These are phyloP conservation scores for Rhagonycha lutea DNA, from an alignment of 2,888 invertebrate genomes.

Conservation along the genomic window DNA sequence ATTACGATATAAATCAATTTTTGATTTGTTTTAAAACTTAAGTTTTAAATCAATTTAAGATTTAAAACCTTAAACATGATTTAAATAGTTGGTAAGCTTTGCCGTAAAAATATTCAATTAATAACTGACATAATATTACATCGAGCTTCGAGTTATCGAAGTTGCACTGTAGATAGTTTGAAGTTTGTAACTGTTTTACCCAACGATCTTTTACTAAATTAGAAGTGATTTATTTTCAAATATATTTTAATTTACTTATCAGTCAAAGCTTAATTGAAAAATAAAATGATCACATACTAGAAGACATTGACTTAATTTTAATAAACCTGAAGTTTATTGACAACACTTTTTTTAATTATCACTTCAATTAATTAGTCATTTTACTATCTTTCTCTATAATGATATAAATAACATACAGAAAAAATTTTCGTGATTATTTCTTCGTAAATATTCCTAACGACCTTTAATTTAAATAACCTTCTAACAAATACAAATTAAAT, in stretches of 20 bases:
- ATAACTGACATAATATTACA: no score
- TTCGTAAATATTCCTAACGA: background rate
- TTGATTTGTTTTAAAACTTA: no score
- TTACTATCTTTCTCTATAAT: background rate
- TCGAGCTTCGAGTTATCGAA: no score
- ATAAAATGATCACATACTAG: background rate
- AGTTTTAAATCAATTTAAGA: no score
- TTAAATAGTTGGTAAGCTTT: no score
- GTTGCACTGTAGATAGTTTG: background rate
- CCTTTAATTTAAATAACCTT: background rate
- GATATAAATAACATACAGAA: background rate
- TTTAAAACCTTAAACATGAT: no score
- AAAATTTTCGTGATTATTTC: background rate
- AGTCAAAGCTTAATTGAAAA: background rate
- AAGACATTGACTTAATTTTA: background rate
- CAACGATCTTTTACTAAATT: background rate
- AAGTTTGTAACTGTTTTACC: background rate
- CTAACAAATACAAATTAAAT: background rate
- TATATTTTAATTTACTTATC: background rate
- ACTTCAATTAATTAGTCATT: background rate
- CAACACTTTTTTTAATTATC: background rate
- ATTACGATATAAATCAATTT: no score
- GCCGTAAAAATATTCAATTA: no score
- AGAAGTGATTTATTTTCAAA: background rate
- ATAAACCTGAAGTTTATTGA: background rate